phyloP scores from a whole-genome alignment of 2,797 vertebrate species.

The Hyperoplus immaculatus region DNA sequence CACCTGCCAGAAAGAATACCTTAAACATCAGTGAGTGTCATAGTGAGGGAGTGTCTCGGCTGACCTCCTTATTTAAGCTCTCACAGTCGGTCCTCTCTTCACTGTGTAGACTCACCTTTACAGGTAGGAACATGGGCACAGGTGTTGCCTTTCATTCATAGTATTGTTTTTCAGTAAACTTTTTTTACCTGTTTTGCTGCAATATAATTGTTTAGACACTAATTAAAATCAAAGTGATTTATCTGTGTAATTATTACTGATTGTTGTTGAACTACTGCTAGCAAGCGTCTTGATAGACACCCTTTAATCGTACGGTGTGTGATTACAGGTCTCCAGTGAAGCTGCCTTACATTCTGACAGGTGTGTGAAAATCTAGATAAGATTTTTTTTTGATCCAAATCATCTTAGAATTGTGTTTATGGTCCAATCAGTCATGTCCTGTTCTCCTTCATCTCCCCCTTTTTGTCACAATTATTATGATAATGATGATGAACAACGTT shows the following conservation, averaged over 20 bases:
- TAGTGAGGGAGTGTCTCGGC: neutral
- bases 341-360: neutral
- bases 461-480: neutral
- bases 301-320: neutral
- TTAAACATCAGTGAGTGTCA: neutral
- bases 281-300: neutral
- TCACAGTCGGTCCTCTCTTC: neutral
- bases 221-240: neutral
- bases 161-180: neutral
- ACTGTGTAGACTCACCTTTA: neutral
- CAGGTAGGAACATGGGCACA: constrained; percentile 5
- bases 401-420: neutral
- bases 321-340: constrained; percentile 7
- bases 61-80: neutral
- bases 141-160: neutral
- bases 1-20: neutral
- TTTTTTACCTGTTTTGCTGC: neutral
- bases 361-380: neutral
- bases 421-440: neutral
- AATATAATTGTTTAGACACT: neutral
- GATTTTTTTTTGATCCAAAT: neutral
- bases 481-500: neutral
- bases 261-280: neutral
- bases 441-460: neutral
- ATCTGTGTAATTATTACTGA: neutral